Evolutionary conservation across 2,888 invertebrate species (phyloP), one percentile per base, ranked within the genome.

Genomic region (Dysmachus trigonus): DNA sequence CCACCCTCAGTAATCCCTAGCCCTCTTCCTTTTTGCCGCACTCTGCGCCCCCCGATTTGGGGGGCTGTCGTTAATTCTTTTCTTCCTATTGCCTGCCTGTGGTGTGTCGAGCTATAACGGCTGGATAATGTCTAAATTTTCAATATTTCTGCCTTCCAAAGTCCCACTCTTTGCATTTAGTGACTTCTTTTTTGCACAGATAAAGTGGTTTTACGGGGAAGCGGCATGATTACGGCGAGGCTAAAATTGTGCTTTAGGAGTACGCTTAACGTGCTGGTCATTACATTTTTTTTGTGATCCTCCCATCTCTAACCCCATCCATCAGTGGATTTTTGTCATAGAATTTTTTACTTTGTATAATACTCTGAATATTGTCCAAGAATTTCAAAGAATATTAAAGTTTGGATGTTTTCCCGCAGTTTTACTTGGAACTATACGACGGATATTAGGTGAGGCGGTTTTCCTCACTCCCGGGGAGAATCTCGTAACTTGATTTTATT

Each of bases 71-170:
- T 72, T 71, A 62, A 41, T 71, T 83, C 27, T 72, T 77, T 77
- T 77, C 38, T 76, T 76, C 38, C 38, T 76, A 35, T 77, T 47
- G 35, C 47, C 18, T 15, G 47, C 47, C 47, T 27, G 10, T 47
- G 77, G 77, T 47, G 77, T 51, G 77, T 30, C 27, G 77, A 13
- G 47, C 27, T 47, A 27, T 27, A 47, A 77, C 41, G 27, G 47
- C 47, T 47, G 77, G 41, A 77, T 77, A 41, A 77, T 27, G 47
- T 41, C 47, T 41, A 77, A 77, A 77, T 41, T 77, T 77, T 41
- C 47, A 77, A 77, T 77, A 47, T 47, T 77, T 47, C 47, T 47
- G 77, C 77, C 38, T 77, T 73, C 31, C 13, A 33, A 73, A 62
- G 62, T 62, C 62, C 62, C 27, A 27, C 22, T 18, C 27, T 53